A percentile compares a stretch with the other conserved stretches of the same genome.
Evolutionary conservation across 1,140 invertebrate species (phyloP).

Genomic region (Limonius californicus): DNA sequence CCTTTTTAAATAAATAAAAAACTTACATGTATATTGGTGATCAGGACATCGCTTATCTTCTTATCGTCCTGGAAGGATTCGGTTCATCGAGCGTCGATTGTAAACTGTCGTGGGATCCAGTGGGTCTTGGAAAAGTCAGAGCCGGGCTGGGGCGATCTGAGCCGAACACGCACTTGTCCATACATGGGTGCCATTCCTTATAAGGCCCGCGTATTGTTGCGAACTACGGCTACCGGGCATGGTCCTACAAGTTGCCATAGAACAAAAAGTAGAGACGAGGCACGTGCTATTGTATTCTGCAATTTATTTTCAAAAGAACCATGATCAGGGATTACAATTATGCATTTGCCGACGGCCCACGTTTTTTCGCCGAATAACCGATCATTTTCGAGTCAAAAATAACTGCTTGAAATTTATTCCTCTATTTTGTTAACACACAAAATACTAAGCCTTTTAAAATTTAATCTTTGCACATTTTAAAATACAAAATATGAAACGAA

Average conservation of each 20-base stretch:
- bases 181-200: conserved; percentile 43
- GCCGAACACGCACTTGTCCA: conserved; percentile 39
- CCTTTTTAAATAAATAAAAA: neutral
- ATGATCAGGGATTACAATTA: conserved; percentile 1
- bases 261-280: conserved; percentile 23
- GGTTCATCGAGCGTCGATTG: conserved; percentile 19
- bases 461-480: too few species aligned
- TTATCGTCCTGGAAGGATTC: neutral
- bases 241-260: neutral
- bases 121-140: conserved; percentile 31
- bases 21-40: neutral
- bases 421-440: too few species aligned
- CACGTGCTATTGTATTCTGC: conserved; percentile 43
- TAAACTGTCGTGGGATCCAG: conserved; percentile 18
- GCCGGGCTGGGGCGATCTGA: conserved; percentile 34
- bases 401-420: too few species aligned
- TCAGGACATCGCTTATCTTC: neutral
- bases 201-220: conserved; percentile 42
- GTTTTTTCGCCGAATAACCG: too few species aligned
- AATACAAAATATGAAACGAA: too few species aligned
- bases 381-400: too few species aligned
- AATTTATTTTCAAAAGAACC: conserved; percentile 24
- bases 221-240: conserved; percentile 20
- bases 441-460: too few species aligned
- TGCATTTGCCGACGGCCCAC: too few species aligned